Conservation (phyloP, 64 coral and sea anemone species). For the Montipora cactus region DNA sequence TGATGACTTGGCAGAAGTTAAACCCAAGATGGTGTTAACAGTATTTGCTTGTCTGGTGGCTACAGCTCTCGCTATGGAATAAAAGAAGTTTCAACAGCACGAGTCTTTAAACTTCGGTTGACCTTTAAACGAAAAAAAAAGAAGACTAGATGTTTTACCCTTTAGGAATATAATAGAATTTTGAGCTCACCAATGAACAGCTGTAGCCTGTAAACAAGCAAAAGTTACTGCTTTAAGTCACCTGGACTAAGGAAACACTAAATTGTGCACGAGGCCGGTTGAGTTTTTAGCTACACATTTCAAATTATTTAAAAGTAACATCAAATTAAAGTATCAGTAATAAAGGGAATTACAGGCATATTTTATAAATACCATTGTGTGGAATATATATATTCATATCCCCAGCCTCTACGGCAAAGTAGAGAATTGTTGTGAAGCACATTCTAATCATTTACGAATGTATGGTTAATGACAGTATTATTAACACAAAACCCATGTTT, state of each 20-base stretch:
- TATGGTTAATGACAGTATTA: too few species aligned
- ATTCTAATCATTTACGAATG: background rate
- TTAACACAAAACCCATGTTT: background rate
- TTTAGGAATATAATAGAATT: background rate
- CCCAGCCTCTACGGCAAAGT: background rate
- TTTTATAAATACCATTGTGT: background rate
- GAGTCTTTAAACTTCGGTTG: background rate
- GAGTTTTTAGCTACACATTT: background rate
- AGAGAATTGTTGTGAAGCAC: background rate
- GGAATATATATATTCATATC: background rate
- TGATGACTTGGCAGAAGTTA: conserved; percentile 94
- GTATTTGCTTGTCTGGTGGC: conserved; percentile 95
- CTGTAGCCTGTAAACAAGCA: background rate
- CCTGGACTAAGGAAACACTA: background rate
- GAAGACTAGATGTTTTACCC: background rate
- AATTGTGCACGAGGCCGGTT: background rate
- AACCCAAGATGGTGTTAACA: conserved; percentile 97
- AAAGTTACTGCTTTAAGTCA: background rate
- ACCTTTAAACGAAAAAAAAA: background rate
- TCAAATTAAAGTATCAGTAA: background rate
- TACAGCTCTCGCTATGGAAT: conserved; percentile 29
- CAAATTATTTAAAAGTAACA: background rate
- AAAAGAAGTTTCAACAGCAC: background rate
- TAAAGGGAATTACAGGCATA: background rate
- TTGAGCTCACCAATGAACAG: background rate